A percentile compares a stretch with the other conserved stretches of the same genome.
Evolutionary conservation across 2,113 vertebrate species (phyloP).

Genomic region (Catharus minimus): DNA sequence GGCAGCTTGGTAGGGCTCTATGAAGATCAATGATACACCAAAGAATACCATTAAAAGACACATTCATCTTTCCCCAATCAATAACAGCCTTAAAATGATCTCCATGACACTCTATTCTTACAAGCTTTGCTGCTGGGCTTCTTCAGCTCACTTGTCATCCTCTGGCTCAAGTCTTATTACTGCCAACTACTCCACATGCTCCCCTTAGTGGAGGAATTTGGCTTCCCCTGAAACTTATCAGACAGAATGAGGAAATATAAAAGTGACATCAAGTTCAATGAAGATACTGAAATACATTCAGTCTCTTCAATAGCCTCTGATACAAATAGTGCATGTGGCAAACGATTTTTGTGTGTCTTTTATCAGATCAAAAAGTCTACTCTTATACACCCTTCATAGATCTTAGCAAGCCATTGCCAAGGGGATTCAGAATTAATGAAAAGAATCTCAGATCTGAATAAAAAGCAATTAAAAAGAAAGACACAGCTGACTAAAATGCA

Average conservation of each 20-base stretch:
- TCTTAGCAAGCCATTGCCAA: neutral
- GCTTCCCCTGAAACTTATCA: slow-evolving; percentile 24
- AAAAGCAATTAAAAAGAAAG: neutral
- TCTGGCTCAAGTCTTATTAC: slow-evolving; percentile 32
- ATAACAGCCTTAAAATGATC: slow-evolving; percentile 68
- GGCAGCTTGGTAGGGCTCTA: slow-evolving; percentile 49
- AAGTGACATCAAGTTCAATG: neutral
- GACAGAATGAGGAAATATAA: neutral
- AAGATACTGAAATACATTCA: neutral
- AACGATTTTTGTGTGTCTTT: neutral
- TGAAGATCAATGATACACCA: slow-evolving; percentile 71
- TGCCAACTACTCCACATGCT: neutral
- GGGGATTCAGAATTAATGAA: neutral
- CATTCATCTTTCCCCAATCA: slow-evolving; percentile 71
- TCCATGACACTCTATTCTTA: slow-evolving; percentile 30
- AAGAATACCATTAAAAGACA: slow-evolving; percentile 70
- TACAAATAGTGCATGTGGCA: neutral
- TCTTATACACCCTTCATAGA: neutral
- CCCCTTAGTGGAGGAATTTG: neutral
- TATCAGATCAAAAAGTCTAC: neutral
- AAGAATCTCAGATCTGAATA: slow-evolving; percentile 12
- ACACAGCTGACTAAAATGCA: neutral
- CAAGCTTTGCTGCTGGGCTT: slow-evolving; percentile 15
- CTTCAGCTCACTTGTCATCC: slow-evolving; percentile 34
- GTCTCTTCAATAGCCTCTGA: neutral